These are phyloP conservation scores for Rhamphomyia laevipes DNA, from an alignment of 2,888 invertebrate species.

Conservation along the genomic window DNA sequence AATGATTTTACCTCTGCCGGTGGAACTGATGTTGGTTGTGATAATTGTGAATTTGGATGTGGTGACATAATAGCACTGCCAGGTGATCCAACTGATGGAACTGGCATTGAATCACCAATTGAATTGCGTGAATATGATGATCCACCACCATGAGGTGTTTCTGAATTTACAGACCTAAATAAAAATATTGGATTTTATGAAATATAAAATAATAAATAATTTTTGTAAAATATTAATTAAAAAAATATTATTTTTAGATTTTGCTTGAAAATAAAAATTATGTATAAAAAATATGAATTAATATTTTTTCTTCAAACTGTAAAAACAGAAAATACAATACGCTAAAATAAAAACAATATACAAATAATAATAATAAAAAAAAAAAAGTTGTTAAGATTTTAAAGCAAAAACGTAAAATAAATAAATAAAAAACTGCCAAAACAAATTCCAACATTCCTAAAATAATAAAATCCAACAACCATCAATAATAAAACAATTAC, in stretches of 20 bases:
- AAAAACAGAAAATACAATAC: too few relatives aligned
- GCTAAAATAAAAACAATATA: neutral
- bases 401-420: neutral
- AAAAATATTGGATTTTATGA: conserved; percentile 10
- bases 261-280: neutral
- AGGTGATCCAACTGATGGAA: conserved; percentile 49
- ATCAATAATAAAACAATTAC: too few relatives aligned
- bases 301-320: neutral
- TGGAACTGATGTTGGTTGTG: conserved; percentile 58
- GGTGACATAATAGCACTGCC: conserved; percentile 58
- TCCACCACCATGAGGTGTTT: conserved; percentile 51
- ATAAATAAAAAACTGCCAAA: too few relatives aligned
- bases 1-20: conserved; percentile 36
- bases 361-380: too few relatives aligned
- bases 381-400: neutral
- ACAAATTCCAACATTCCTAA: neutral
- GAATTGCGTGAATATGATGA: conserved; percentile 52
- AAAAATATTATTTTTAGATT: neutral
- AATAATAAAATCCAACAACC: too few relatives aligned
- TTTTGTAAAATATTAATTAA: neutral
- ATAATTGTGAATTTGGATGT: conserved; percentile 45
- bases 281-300: neutral
- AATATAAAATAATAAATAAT: neutral
- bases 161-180: conserved; percentile 26
- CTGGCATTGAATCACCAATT: conserved; percentile 33